Base-by-base conservation (phyloP, 2,888 invertebrate species). In the Gymnoscelis rufifasciata region DNA sequence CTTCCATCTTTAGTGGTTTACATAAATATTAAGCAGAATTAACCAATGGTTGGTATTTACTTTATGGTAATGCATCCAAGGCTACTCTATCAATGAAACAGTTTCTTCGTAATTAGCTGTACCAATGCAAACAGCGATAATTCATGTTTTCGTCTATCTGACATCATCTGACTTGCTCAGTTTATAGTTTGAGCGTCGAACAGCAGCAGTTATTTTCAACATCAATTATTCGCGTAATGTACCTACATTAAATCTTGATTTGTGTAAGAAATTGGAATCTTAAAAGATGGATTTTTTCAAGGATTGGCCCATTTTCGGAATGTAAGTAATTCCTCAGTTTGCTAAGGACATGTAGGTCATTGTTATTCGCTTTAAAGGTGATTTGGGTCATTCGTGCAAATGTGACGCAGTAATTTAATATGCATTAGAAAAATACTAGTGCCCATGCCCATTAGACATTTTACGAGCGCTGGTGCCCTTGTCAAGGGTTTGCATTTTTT, bases 111-210 rank as follows among this genome's bases (percentile, higher is more conserved):
- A 65, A 74, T 74, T 76, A 70, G 53, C 61, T 49, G 58, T 63
- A 56, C 60, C 56, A 57, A 65, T 66, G 62, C 65, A 69, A 65
- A 69, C 58, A 64, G 55, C 59, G 73, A 71, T 80, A 80, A 83
- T 79, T 76, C 69, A 52, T 43, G 54, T 55, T 68, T 43, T 68
- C 60, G 56, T 43, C 49, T 36, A 50, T 73, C 80, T 84, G 80
- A 83, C 82, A 78, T 84, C 84, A 52, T 74, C 79, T 80, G 74
- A 81, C 78, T 83, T 81, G 65, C 64, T 68, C 67, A 68, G 73
- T 72, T 74, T 72, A 68, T 66, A 61, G 66, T 73, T 75, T 75
- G 76, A 72, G 71, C 68, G 62, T 61, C 62, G 52, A 52, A 52
- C 51, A 55, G 38, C 43, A 45, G 41, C 42, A 58, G 39, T 46